phyloP scores from a whole-genome alignment of 1,140 invertebrate species.

The Drepana arcuata region DNA sequence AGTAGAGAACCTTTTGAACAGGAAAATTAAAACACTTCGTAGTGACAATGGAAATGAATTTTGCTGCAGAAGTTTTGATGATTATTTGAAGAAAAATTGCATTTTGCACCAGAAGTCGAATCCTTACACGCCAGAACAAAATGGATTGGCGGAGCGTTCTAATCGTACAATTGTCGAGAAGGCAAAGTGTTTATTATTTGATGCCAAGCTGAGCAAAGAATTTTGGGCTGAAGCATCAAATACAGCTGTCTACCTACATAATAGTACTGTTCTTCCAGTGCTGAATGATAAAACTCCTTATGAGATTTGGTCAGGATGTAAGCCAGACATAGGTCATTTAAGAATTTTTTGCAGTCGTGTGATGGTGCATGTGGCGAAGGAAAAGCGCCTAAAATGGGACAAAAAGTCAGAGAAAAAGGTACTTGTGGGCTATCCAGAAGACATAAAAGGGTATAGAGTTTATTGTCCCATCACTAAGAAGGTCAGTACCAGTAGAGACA shows the following conservation, averaged over 20 bases:
- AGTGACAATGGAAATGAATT: neutral
- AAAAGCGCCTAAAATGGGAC: conserved; percentile 18
- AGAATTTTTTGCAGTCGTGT: conserved; percentile 27
- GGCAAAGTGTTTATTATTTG: neutral
- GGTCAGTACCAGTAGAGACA: conserved; percentile 20
- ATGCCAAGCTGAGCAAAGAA: neutral
- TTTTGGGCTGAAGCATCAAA: neutral
- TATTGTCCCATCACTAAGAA: conserved; percentile 22
- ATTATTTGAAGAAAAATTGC: neutral
- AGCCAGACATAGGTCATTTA: conserved; percentile 5
- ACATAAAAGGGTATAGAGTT: conserved; percentile 31
- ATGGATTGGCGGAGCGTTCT: neutral
- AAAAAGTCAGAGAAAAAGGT: conserved; percentile 16
- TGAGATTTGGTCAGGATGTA: conserved; percentile 1
- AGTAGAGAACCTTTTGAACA: neutral
- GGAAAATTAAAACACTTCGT: neutral
- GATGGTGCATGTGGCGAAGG: conserved; percentile 11
- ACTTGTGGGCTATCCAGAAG: conserved; percentile 37
- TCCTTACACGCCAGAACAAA: neutral
- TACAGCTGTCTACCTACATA: neutral
- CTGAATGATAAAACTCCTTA: neutral
- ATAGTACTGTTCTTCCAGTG: neutral
- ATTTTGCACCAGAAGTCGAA: neutral
- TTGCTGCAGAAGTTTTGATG: neutral
- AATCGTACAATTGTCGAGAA: neutral